Evolutionary conservation across 2,797 vertebrate species (phyloP).

Genomic region (Lophura swinhoii): DNA sequence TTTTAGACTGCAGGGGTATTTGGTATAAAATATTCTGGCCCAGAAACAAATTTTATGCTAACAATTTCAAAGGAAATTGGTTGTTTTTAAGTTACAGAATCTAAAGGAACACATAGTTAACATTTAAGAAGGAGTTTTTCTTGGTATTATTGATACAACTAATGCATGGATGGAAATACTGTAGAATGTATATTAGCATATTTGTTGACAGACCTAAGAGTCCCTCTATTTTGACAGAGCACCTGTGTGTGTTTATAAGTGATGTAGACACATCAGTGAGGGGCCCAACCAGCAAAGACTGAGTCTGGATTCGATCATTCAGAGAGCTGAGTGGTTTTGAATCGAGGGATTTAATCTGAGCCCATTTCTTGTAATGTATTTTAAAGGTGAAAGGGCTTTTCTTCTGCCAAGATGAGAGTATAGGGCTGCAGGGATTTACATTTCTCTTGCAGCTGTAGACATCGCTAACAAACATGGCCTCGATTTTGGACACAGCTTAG

Average conservation of each 20-base stretch:
- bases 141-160: not conserved
- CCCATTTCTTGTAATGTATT: slow-evolving; percentile 43
- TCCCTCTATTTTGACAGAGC: not conserved
- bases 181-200: not conserved
- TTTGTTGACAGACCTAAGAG: not conserved
- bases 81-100: slow-evolving; percentile 18
- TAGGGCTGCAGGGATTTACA: slow-evolving; percentile 41
- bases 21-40: slow-evolving; percentile 13
- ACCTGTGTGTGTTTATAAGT: slow-evolving; percentile 14
- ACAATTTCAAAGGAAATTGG: slow-evolving; percentile 24
- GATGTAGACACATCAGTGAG: slow-evolving; percentile 21
- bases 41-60: slow-evolving; percentile 53
- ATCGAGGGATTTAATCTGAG: slow-evolving; percentile 19
- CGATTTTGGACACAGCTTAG: slow-evolving; percentile 11
- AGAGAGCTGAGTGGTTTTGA: slow-evolving; percentile 16
- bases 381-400: slow-evolving; percentile 60
- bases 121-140: not conserved
- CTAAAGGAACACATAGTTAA: not conserved
- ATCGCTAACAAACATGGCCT: not conserved
- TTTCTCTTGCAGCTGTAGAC: slow-evolving; percentile 55
- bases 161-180: not conserved
- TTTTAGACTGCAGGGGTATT: slow-evolving; percentile 17
- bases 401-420: slow-evolving; percentile 51
- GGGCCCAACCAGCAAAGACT: not conserved
- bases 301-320: slow-evolving; percentile 55